A percentile compares a stretch with the other conserved stretches of the same genome.
phyloP scores from a whole-genome alignment of 2,888 invertebrate genomes.

The Mimumesa dahlbomi region DNA sequence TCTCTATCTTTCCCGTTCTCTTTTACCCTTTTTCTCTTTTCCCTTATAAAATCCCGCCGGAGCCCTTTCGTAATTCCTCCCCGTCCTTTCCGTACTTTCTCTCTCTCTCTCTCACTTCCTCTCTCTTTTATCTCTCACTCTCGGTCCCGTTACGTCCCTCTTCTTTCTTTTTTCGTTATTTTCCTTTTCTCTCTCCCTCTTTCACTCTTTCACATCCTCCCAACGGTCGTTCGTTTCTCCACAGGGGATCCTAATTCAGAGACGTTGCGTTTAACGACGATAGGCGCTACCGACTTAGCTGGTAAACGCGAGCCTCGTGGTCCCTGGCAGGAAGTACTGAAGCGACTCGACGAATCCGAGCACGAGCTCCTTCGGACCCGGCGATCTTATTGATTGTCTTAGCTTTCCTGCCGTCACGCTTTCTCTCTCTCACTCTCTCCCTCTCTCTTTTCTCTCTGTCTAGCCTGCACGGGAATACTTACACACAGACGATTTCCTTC shows the following conservation, averaged over 20 bases:
- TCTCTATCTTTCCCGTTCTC: constrained; percentile 3
- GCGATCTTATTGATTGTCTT: constrained; percentile 75
- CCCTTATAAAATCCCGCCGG: constrained; percentile 19
- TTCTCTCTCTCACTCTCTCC: constrained; percentile 25
- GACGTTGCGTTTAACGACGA: constrained; percentile 50
- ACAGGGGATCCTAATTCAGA: constrained; percentile 44
- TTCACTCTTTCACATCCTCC: constrained; percentile 15
- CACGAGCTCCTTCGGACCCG: constrained; percentile 65
- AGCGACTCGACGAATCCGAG: constrained; percentile 61
- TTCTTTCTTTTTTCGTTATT: not conserved
- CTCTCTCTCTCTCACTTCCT: too few species aligned
- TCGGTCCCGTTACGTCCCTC: not conserved
- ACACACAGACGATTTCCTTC: constrained; percentile 34
- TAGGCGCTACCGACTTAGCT: constrained; percentile 51
- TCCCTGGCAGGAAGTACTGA: constrained; percentile 54
- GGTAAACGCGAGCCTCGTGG: constrained; percentile 44
- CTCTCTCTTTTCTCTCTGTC: constrained; percentile 4
- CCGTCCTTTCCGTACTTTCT: constrained; percentile 8
- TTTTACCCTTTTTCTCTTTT: constrained; percentile 3
- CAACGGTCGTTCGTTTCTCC: constrained; percentile 14
- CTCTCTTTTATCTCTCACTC: not conserved
- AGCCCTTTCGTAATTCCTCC: constrained; percentile 26
- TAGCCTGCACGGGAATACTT: constrained; percentile 28
- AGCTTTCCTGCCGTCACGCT: constrained; percentile 60
- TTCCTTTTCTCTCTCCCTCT: constrained; percentile 19